phyloP scores from a whole-genome alignment of 2,113 vertebrate genomes.

The Pica pica region DNA sequence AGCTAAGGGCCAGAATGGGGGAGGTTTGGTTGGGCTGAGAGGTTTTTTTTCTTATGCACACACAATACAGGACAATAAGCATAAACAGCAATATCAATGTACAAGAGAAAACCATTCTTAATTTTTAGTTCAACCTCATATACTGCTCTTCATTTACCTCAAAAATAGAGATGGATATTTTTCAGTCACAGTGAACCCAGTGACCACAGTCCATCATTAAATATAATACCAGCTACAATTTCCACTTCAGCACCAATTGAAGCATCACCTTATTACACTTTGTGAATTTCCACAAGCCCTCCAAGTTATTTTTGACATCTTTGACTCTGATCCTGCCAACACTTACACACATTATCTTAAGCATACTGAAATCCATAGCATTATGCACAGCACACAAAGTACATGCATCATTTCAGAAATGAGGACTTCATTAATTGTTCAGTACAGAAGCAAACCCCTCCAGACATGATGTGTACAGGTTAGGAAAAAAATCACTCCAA shows the following conservation, averaged over 20 bases:
- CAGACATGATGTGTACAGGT: background rate
- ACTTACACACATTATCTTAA: slow-evolving; percentile 23
- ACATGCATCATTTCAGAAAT: background rate
- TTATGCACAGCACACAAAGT: background rate
- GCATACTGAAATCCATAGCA: background rate
- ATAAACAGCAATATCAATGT: background rate
- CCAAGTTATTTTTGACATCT: slow-evolving; percentile 59
- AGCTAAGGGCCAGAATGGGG: background rate
- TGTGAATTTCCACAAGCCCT: slow-evolving; percentile 56
- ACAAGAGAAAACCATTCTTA: background rate
- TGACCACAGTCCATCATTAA: slow-evolving; percentile 52
- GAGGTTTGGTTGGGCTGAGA: background rate
- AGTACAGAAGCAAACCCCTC: background rate
- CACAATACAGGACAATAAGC: background rate
- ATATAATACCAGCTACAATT: slow-evolving; percentile 25
- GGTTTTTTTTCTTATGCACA: background rate
- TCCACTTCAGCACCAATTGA: slow-evolving; percentile 32
- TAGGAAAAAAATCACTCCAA: background rate
- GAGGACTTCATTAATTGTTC: slow-evolving; percentile 1
- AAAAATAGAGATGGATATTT: slow-evolving; percentile 6
- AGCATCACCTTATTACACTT: slow-evolving; percentile 58
- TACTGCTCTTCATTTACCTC: background rate
- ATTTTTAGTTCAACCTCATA: background rate
- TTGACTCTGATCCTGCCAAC: slow-evolving; percentile 46
- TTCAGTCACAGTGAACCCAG: slow-evolving; percentile 27